Percentiles rank a stretch among this genome's conserved stretches.
phyloP scores from a whole-genome alignment of 2,888 invertebrate species.

The Dicyrtoma fusca region DNA sequence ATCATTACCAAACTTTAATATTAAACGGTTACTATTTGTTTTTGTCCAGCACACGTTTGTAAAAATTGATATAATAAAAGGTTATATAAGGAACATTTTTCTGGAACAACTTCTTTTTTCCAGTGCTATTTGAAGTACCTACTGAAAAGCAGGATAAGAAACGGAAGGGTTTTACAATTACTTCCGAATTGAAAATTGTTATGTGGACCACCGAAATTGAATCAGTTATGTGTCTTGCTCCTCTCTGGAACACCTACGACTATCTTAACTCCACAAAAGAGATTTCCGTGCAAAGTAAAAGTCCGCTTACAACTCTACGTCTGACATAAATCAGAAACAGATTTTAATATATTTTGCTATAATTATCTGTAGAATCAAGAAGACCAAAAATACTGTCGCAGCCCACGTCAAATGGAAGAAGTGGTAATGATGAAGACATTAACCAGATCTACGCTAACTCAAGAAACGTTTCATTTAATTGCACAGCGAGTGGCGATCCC shows the following conservation, averaged over 20 bases:
- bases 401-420: too few species aligned
- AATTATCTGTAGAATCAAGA: too few species aligned
- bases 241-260: not conserved
- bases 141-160: not conserved
- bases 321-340: too few species aligned
- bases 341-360: too few species aligned
- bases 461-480: not conserved
- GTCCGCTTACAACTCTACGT: too few species aligned
- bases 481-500: not conserved
- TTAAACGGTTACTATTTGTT: too few species aligned
- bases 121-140: not conserved
- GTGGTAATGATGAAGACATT: too few species aligned
- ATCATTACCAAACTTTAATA: too few species aligned
- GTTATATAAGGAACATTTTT: too few species aligned
- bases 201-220: not conserved
- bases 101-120: not conserved
- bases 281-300: not conserved
- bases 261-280: not conserved
- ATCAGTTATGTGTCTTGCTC: not conserved
- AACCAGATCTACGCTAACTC: not conserved
- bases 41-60: too few species aligned
- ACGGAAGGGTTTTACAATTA: not conserved
- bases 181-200: not conserved
- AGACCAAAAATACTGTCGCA: too few species aligned
- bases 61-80: too few species aligned